Evolutionary conservation across 2,797 vertebrate genomes (phyloP), one percentile per base, ranked within the genome.

Genomic region (Manis javanica): DNA sequence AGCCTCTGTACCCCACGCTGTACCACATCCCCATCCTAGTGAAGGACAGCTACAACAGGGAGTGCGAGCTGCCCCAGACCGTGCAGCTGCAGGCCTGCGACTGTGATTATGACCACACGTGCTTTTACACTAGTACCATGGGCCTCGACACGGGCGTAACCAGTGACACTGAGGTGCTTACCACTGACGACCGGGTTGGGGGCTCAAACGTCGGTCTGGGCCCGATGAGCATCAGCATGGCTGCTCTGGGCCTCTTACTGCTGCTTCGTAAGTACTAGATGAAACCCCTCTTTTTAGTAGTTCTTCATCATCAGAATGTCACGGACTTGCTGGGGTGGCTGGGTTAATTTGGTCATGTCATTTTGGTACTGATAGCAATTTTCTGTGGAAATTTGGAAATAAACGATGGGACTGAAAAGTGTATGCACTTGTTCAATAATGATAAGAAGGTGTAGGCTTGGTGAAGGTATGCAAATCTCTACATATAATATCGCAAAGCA

Each of bases 191-290:
- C 59, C 71, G 34, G 29, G 11, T 49, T 23, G 39, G 51, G n/a
- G 72, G 57, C 13, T 96, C 96, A 11, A 97, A 98, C 23, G 97
- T 96, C 37, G 63, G 97, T 2, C 98, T 99, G 1, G 98, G 99
- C 0, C 96, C 96, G 3, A 87, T 98, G 78, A 98, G 98, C 12
- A 98, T 99, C 21, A 98, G 98, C 77, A 97, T 99, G 96, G 98
- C 99, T 26, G 87, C 98, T 37, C 92, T 98, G 2, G 99, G 98
- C 34, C 96, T 98, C 97, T 96, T 99, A 93, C 97, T 98, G 89
- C 98, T 99, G 96, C 97, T 99, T 53, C 0, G 98, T 99, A 98
- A 98, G 99, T 99, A 98, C 39, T 74, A 63, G 55, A 88, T 71
- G 61, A 61, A 66, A 53, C 14, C 77, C 87, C 69, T 34, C 0